These are phyloP conservation scores for Clunio marinus DNA, from an alignment of 2,888 invertebrate genomes.

Conservation along the genomic window DNA sequence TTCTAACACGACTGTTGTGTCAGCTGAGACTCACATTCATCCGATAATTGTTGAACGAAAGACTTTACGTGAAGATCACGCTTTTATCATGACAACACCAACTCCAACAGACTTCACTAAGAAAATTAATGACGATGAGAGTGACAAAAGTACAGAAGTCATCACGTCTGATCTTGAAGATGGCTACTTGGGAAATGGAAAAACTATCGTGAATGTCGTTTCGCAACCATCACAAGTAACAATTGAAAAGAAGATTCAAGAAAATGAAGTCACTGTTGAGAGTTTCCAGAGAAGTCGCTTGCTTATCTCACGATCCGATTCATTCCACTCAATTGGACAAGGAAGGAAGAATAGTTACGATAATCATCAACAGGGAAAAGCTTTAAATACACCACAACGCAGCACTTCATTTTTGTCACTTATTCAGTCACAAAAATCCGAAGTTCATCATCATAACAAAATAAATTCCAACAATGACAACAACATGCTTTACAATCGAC, in stretches of 20 bases:
- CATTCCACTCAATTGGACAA: conserved; percentile 46
- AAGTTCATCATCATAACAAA: no score
- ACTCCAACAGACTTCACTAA: not conserved
- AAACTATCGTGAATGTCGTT: conserved; percentile 4
- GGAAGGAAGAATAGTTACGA: not conserved
- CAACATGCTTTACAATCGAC: conserved; percentile 40
- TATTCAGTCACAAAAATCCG: conserved; percentile 42
- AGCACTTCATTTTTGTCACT: conserved; percentile 49
- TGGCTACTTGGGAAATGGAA: conserved; percentile 42
- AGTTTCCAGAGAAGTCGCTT: conserved; percentile 23
- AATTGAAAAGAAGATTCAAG: conserved; percentile 6
- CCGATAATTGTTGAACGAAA: conserved; percentile 28
- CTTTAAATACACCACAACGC: conserved; percentile 42
- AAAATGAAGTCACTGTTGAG: conserved; percentile 17
- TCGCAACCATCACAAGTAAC: not conserved
- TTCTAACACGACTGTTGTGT: conserved; percentile 29
- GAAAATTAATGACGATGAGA: not conserved
- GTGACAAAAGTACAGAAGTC: conserved; percentile 29
- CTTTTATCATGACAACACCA: not conserved
- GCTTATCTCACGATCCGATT: conserved; percentile 46
- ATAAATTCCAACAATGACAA: conserved; percentile 22
- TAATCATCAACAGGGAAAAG: not conserved
- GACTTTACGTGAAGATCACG: not conserved
- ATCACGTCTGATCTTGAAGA: conserved; percentile 44
- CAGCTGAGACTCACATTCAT: conserved; percentile 33